A percentile compares a stretch with the other conserved stretches of the same genome.
Conservation (phyloP, 2,113 vertebrate species). For the Ciconia boyciana region DNA sequence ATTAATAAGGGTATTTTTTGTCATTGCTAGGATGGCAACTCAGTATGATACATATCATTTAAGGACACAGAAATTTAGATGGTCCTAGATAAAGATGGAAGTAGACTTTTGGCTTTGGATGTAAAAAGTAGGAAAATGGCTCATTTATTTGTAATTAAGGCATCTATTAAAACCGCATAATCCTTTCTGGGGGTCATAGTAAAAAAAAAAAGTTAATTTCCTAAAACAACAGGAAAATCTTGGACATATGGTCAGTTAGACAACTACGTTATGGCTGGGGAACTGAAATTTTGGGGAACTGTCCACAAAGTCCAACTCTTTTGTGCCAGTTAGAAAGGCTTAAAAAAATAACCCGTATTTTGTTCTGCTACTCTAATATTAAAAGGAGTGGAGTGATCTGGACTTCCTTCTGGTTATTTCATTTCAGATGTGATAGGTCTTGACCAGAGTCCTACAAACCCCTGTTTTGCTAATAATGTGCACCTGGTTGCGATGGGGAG, state of each 20-base stretch:
- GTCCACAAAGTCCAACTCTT: not conserved
- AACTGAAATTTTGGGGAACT: not conserved
- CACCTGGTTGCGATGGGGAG: not conserved
- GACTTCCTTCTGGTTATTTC: not conserved
- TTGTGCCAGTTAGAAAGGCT: not conserved
- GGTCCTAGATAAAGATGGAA: not conserved
- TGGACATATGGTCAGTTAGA: not conserved
- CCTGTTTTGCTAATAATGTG: fast-evolving
- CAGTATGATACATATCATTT: not conserved
- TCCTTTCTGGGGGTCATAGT: not conserved
- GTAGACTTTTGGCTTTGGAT: not conserved
- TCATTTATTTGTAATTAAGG: not conserved
- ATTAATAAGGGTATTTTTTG: not conserved
- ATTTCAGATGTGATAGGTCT: not conserved
- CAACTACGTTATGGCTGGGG: not conserved
- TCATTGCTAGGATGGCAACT: not conserved
- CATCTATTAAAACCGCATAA: not conserved
- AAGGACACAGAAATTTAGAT: not conserved
- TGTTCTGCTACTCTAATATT: not conserved
- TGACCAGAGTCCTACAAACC: not conserved
- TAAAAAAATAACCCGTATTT: not conserved
- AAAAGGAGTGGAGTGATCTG: not conserved
- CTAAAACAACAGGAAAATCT: not conserved
- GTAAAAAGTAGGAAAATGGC: not conserved
- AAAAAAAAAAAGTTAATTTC: not conserved